Conservation (phyloP, 2,113 vertebrate genomes). For the Pteropus alecto region DNA sequence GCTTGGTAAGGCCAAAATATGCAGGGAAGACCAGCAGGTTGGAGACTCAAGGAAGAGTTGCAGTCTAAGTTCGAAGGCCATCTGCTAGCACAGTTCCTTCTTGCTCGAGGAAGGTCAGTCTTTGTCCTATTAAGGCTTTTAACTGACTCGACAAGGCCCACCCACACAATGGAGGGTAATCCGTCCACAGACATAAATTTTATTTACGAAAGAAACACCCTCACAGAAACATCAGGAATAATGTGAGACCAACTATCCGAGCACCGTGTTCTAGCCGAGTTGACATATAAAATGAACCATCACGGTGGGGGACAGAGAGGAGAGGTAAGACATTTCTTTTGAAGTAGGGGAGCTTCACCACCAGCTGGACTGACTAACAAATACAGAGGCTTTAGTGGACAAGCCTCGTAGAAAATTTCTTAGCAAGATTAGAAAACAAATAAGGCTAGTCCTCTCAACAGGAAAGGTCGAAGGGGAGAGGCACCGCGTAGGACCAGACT, state of each 20-base stretch:
- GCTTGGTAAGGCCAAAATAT: neutral
- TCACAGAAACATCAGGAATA: neutral
- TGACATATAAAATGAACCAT: neutral
- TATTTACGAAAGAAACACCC: neutral
- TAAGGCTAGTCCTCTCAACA: neutral
- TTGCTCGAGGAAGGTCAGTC: neutral
- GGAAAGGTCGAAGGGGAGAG: neutral
- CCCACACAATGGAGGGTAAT: neutral
- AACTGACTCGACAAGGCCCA: neutral
- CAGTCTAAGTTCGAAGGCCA: neutral
- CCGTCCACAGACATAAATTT: neutral
- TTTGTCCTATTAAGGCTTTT: neutral
- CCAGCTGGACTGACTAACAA: neutral
- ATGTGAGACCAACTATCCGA: neutral
- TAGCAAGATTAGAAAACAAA: neutral
- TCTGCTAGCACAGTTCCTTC: neutral
- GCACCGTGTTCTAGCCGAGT: neutral
- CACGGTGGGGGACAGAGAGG: neutral
- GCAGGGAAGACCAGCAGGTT: neutral
- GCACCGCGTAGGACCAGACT: neutral
- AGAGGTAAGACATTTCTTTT: neutral
- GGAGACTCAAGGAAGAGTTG: neutral
- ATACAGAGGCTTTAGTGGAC: neutral
- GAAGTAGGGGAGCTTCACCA: neutral
- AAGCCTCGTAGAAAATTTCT: neutral